phyloP scores from a whole-genome alignment of 2,888 invertebrate species.

The Ennomos quercinarius region DNA sequence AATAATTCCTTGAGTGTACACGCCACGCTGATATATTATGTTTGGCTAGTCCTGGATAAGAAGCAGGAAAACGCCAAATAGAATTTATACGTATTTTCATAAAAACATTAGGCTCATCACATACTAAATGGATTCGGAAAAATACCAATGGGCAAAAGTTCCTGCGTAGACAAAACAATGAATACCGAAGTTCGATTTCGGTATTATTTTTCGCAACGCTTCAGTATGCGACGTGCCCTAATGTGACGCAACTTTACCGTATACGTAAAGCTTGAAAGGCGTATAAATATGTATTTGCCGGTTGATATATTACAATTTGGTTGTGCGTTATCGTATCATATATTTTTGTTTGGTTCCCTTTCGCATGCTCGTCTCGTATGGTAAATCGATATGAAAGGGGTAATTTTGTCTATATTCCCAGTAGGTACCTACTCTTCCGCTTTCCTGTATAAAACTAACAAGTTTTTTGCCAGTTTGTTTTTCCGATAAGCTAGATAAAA shows the following conservation, averaged over 20 bases:
- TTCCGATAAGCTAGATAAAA: too few relatives aligned
- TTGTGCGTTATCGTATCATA: constrained; percentile 23
- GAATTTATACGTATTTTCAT: constrained; percentile 37
- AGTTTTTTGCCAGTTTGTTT: too few relatives aligned
- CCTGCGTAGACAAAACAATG: too few relatives aligned
- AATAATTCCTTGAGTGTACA: constrained; percentile 47
- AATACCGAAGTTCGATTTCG: too few relatives aligned
- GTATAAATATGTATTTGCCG: constrained; percentile 35
- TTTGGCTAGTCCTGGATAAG: constrained; percentile 37
- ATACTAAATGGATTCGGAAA: too few relatives aligned
- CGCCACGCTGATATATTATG: constrained; percentile 44
- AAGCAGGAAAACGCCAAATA: constrained; percentile 33
- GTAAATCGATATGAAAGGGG: constrained; percentile 21
- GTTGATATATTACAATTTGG: constrained; percentile 36
- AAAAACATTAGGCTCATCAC: constrained; percentile 22
- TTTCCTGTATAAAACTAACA: too few relatives aligned
- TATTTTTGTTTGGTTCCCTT: constrained; percentile 13
- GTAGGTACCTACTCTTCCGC: too few relatives aligned
- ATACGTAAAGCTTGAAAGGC: constrained; percentile 28
- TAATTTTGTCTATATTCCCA: not conserved
- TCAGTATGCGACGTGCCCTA: too few relatives aligned
- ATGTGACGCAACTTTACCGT: constrained; percentile 9
- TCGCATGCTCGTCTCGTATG: constrained; percentile 7
- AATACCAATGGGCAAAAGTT: too few relatives aligned
- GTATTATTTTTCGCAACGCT: too few relatives aligned